Base-by-base conservation (phyloP, 64 coral and sea anemone species). In the Stylophora pistillata region DNA sequence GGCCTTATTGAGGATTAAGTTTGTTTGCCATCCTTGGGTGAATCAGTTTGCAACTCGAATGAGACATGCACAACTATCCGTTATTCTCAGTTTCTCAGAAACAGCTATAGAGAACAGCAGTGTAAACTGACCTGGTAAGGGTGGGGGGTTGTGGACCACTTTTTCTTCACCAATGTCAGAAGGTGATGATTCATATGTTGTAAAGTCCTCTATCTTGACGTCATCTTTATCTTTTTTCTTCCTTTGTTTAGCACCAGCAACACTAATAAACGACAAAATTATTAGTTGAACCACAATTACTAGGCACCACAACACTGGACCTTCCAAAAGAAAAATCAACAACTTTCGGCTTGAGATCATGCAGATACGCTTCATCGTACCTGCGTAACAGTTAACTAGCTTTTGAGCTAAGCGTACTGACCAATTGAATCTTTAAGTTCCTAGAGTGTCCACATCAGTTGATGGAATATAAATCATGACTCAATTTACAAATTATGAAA, bases 191-290 rank as follows among this genome's bases (percentile, higher is more conserved):
- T 68, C 64, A 26, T 3, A 15, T 56, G 53, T n/a, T 7, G 28
- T n/a, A 79, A 47, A 47, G 37, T 84, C 80, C 10, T 84, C 62
- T 25, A 84, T 84, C 62, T 84, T 84, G 9, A 69, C 2, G 18
- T 84, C 80, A 9, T 84, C 80, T 69, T 84, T 84, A 53, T 54
- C 80, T 15, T 69, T 84, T 70, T 84, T 84, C 33, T 69, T 84
- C 80, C 69, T 84, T 30, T 84, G 80, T 53, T 84, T 84, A 33
- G 20, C 4, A 26, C 64, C 30, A 70, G 60, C 34, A 84, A 27
- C 61, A 53, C 60, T 63, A 68, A 37, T 63, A 29, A 61, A 4
- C n/a, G 33, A 81, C 10, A 62, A 12, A 37, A 60, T 63, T 13
- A 29, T 26, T 18, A 11, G 1, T 21, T 65, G 18, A 65, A 65